Evolutionary conservation across 2,888 invertebrate genomes (phyloP), one percentile per base, ranked within the genome.

Genomic region (Dryococelus australis): DNA sequence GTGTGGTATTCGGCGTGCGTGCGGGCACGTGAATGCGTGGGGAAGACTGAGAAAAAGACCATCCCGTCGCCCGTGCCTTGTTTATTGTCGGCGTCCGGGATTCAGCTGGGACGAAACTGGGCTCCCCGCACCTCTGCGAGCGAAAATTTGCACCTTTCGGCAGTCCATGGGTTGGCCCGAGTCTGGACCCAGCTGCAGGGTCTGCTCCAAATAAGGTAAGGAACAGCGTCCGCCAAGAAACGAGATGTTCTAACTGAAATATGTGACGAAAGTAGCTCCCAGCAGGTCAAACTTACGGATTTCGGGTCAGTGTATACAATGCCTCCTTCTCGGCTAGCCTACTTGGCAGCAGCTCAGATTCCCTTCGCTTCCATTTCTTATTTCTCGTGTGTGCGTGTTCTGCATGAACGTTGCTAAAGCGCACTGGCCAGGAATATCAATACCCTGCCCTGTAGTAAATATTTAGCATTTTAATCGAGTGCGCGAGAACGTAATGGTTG

Each of bases 231-330:
- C 16, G 10, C 10, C 24, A n/a, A 24, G 65, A 65, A 65, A 65
- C 8, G 51, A 16, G 51, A 51, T 8, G 51, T 51, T 8, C 51
- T n/a, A 65, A 1, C 65, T 24, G 8, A 65, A 16, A 65, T 65
- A n/a, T 24, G 65, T 9, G 24, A 65, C 8, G 65, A 65, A 65
- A 65, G 65, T n/a, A 65, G n/a, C 13, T n/a, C 24, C 65, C n/a
- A n/a, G 65, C 47, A 47, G 47, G 47, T 5, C 47, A 8, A 47
- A 47, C 65, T 8, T 8, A 65, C 65, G 65, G 65, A n/a, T 65
- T 65, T 65, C 65, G n/a, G 65, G 65, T n/a, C 65, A 20, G n/a
- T n/a, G n/a, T 65, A 65, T n/a, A 65, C 65, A 65, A 65, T 65
- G 24, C 20, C 20, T 16, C 65, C 65, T 65, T 24, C 65, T 65